Evolutionary conservation across 2,888 invertebrate genomes (phyloP), one percentile per base, ranked within the genome.

Genomic region (Agelastica alni): DNA sequence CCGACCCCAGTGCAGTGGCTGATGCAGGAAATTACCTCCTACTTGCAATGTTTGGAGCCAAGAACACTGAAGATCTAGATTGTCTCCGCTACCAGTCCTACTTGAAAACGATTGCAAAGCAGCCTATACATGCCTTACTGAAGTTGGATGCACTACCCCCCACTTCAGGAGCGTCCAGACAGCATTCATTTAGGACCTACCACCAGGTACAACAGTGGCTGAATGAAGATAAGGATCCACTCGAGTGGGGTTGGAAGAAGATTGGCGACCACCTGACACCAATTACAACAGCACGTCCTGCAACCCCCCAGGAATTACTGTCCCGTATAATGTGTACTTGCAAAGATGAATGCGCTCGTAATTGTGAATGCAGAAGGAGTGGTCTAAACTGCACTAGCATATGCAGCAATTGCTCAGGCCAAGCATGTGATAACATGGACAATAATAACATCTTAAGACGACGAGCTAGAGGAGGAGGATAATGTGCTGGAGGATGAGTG

Each of bases 201-300:
- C 30, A 30, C 30, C 1, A 30, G 30, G 30, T 30, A n/a, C 30
- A 30, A n/a, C 2, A 30, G 30, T 30, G 30, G 30, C 30, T 30
- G 30, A 41, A 41, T 49, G 30, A 49, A 6, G 12, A 41, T 18
- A 49, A 49, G 51, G 28, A 51, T 51, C 51, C 34, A 17, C 48
- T 39, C 48, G 37, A 48, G 39, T 48, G 48, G 48, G 48, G 37
- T 22, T 42, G 51, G 42, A 51, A 46, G 53, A 53, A 48, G 42
- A 53, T 47, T 48, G 26, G 42, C 53, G 53, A 46, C 20, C 46
- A 53, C 46, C 46, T 46, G 46, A 53, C 22, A 53, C 46, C 46
- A 53, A 53, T 53, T 46, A 53, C 53, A 53, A 46, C 46, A 53
- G 46, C 32, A 46, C 46, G 39, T 41, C 41, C 53, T 41, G 46